A percentile compares a stretch with the other conserved stretches of the same genome.
Evolutionary conservation across 2,888 invertebrate species (phyloP).

Genomic region (Helleia helle): DNA sequence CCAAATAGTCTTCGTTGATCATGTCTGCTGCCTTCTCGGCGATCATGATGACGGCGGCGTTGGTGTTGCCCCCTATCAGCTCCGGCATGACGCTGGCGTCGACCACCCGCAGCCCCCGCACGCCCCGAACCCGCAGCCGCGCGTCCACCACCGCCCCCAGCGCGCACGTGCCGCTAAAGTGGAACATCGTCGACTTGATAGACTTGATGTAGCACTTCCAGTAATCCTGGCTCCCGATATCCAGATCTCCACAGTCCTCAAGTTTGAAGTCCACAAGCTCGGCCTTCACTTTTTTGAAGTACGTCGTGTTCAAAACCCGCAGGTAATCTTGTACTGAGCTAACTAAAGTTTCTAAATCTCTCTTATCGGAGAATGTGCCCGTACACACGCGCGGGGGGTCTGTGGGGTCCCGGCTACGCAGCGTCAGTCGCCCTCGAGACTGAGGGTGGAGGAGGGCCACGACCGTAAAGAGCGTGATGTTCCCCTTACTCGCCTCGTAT

Average conservation of each 20-base stretch:
- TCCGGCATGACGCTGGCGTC: slow-evolving; percentile 29
- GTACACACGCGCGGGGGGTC: slow-evolving; percentile 27
- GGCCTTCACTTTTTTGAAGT: slow-evolving; percentile 28
- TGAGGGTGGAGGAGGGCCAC: slow-evolving; percentile 25
- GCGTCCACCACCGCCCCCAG: slow-evolving; percentile 27
- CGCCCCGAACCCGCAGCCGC: slow-evolving; percentile 25
- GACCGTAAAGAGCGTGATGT: slow-evolving; percentile 16
- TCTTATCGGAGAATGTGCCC: slow-evolving; percentile 22
- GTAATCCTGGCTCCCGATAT: slow-evolving; percentile 78
- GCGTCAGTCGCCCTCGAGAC: slow-evolving; percentile 27
- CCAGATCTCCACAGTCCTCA: slow-evolving; percentile 27
- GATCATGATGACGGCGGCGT: slow-evolving; percentile 26
- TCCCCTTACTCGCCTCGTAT: slow-evolving; percentile 17
- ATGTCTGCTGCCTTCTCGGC: slow-evolving; percentile 27
- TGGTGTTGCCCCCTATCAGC: slow-evolving; percentile 26
- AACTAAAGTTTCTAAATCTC: slow-evolving; percentile 29
- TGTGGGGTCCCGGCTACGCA: slow-evolving; percentile 26
- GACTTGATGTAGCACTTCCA: slow-evolving; percentile 72
- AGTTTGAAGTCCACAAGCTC: slow-evolving; percentile 48
- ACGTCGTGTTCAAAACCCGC: slow-evolving; percentile 27
- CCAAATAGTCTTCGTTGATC: slow-evolving; percentile 16
- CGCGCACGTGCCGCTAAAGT: slow-evolving; percentile 46
- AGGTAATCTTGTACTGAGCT: slow-evolving; percentile 28
- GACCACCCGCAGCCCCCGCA: slow-evolving; percentile 25
- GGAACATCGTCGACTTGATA: slow-evolving; percentile 69